Evolutionary conservation across 2,797 vertebrate genomes (phyloP), one percentile per base, ranked within the genome.

Genomic region (Pteropus rufus): DNA sequence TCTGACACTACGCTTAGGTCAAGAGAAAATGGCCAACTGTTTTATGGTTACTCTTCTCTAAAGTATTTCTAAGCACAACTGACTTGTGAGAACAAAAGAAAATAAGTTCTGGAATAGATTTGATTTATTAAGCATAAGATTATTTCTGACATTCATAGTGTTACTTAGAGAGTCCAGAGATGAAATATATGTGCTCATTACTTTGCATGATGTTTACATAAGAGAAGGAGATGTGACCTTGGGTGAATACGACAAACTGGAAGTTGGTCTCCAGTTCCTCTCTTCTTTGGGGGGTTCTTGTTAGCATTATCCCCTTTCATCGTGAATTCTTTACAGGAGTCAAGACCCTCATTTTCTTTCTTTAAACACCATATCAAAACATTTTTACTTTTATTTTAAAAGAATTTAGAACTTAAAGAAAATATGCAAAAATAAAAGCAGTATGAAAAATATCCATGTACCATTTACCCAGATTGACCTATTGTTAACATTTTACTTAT

Each of bases 131-230:
- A 97, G 86, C 93, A 52, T 44, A 0, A 64, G 44, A 97, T 97
- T 93, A 86, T 95, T 77, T 95, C 69, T 98, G 97, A 97, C 96
- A 98, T 97, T 96, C 97, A 89, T 94, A 98, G 95, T 96, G 86
- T n/a, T 86, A 97, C 84, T 97, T 94, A 98, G 87, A 98, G 93
- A 97, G 83, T 34, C 11, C 80, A 92, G 92, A 98, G 83, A 72
- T 81, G 29, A 29, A 82, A 95, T 97, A 96, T 83, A 11, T 54
- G 75, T 58, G 7, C 72, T 94, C 96, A 89, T 93, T 96, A 94
- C 70, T 97, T 97, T 97, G 84, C 82, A 95, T 88, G 46, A 60
- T 76, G 44, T 70, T 85, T 85, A 31, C 31, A 1, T 49, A 65
- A 84, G 41, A 76, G 5, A 52, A 49, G 69, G 76, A 44, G 41